Base-by-base conservation (phyloP, 1,140 invertebrate genomes). In the Eumeta japonica region DNA sequence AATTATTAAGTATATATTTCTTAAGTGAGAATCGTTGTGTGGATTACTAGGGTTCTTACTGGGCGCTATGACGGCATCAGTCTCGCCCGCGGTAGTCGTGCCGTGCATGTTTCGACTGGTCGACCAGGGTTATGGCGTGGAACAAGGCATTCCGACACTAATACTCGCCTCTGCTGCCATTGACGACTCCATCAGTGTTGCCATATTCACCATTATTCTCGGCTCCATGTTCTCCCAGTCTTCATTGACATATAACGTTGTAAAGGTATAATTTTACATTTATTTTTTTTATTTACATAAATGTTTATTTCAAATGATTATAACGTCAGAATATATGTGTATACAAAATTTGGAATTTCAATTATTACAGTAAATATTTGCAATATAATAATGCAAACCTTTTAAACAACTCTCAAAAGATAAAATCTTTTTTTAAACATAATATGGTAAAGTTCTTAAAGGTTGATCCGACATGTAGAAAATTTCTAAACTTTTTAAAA, bases 61-160 rank as follows among this genome's bases (percentile, higher is more conserved):
- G 16, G 91, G 90, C 47, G 88, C 88, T 45, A 87, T 96, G 39
- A 81, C 96, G 34, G 89, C 92, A 1, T 93, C 94, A 2, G 94
- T 97, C 2, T 96, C 94, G 0, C 94, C 95, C 2, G 95, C 95
- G 7, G 94, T 98, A 1, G 90, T 97, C 4, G 94, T 97, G 1
- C 94, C 96, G 0, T 90, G 88, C 49, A 79, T 98, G 20, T 86
- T 98, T 42, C 79, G 86, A 40, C 73, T 98, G 9, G 79, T 91
- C 10, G 82, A 86, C 34, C 85, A 86, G 52, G 91, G 92, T 2
- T 92, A 93, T 55, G 95, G 95, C 2, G 85, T 92, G 1, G 83
- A 89, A 19, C 95, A 97, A 79, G 95, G 95, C 2, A 94, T 98
- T 40, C 94, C 95, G 3, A 97, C 94, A 0, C 74, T 98, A 14